A percentile compares a stretch with the other conserved stretches of the same genome.
Evolutionary conservation across 1,140 invertebrate species (phyloP).

Genomic region (Matsumurasca onukii): DNA sequence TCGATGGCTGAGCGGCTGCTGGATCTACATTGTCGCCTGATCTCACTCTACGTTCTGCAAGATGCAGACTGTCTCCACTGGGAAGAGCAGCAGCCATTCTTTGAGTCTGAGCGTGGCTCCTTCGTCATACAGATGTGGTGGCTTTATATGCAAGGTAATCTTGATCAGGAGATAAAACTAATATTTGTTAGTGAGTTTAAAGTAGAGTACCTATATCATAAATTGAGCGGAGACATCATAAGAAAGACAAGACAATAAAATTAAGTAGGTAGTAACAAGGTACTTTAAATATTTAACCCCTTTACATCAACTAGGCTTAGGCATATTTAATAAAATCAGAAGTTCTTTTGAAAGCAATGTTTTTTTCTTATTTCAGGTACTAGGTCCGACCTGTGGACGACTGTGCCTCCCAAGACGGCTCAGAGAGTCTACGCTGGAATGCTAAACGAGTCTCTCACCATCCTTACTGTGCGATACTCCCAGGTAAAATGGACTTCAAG

Average conservation of each 20-base stretch:
- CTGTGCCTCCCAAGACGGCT: conserved; percentile 77
- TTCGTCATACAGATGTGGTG: conserved; percentile 83
- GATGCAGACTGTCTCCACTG: conserved; percentile 71
- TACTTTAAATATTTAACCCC: no score
- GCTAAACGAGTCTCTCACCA: conserved; percentile 76
- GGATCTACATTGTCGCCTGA: conserved; percentile 71
- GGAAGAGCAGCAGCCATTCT: conserved; percentile 60
- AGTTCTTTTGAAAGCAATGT: no score
- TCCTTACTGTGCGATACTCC: conserved; percentile 70
- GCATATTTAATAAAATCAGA: no score
- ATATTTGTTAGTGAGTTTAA: neutral
- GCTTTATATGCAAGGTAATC: conserved; percentile 76
- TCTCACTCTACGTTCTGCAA: conserved; percentile 75
- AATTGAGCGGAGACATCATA: no score
- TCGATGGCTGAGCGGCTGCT: conserved; percentile 74
- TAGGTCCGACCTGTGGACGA: conserved; percentile 73
- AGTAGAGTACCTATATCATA: no score
- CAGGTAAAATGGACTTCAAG: no score
- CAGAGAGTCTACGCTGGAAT: conserved; percentile 76
- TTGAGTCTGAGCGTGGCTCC: conserved; percentile 68
- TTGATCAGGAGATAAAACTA: neutral
- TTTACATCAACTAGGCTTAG: no score
- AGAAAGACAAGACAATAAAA: no score
- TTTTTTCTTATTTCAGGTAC: conserved; percentile 55
- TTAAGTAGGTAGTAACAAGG: no score